Evolutionary conservation across 1,140 invertebrate genomes (phyloP).

Genomic region (Parasteatoda tepidariorum): DNA sequence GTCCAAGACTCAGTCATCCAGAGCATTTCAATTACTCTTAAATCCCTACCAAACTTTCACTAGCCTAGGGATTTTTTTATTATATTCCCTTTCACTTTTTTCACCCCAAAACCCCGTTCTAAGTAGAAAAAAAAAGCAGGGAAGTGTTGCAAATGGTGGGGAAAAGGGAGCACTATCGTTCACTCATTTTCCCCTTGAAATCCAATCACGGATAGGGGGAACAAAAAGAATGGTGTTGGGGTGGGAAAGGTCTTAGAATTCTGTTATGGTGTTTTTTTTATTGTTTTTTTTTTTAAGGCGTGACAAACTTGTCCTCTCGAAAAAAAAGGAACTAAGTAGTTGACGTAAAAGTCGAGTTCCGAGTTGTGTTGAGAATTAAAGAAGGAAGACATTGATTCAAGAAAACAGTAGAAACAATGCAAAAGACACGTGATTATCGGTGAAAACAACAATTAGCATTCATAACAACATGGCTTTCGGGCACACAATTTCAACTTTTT

Average conservation of each 20-base stretch:
- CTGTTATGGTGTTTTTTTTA: neutral
- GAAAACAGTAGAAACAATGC: no score
- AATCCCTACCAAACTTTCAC: slow-evolving; percentile 60
- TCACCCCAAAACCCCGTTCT: neutral
- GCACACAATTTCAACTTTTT: no score
- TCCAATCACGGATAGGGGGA: slow-evolving; percentile 56
- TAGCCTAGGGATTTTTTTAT: slow-evolving; percentile 44
- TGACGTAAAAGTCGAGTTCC: no score
- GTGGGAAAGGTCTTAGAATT: neutral
- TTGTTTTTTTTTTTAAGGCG: neutral
- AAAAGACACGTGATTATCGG: no score
- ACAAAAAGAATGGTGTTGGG: slow-evolving; percentile 38
- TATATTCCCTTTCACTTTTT: slow-evolving; percentile 7
- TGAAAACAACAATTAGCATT: no score
- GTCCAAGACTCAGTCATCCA: slow-evolving; percentile 55
- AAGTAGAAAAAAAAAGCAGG: slow-evolving; percentile 16
- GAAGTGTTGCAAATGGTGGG: slow-evolving; percentile 6
- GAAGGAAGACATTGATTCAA: no score
- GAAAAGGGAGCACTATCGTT: slow-evolving; percentile 33
- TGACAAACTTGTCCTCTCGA: neutral
- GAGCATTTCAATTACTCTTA: slow-evolving; percentile 60
- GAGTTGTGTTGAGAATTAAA: no score
- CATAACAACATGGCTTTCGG: no score
- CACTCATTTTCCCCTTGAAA: slow-evolving; percentile 58
- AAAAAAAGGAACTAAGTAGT: neutral